Conservation (phyloP, 2,113 vertebrate species). For the Onychorhynchus coronatus region DNA sequence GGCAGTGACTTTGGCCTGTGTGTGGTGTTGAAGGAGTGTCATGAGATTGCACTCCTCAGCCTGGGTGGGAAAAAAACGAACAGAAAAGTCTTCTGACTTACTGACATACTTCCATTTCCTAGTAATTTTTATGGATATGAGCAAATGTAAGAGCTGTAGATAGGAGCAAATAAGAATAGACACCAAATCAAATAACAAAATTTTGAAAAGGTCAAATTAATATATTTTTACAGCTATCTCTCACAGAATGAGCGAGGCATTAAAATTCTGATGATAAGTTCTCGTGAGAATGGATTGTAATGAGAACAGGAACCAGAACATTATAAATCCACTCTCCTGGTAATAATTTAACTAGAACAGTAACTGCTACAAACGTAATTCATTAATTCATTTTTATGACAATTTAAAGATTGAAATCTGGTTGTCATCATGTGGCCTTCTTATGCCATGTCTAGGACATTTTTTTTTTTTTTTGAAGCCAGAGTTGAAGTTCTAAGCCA, state of each 20-base stretch:
- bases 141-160: neutral
- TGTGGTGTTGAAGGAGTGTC: neutral
- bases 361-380: conserved; percentile 54
- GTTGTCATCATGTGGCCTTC: neutral
- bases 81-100: neutral
- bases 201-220: conserved; percentile 56
- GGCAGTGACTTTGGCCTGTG: neutral
- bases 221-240: conserved; percentile 51
- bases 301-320: conserved; percentile 54
- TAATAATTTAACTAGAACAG: conserved; percentile 64
- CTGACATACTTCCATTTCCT: neutral
- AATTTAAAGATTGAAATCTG: conserved; percentile 17
- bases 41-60: neutral
- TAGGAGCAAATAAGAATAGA: conserved; percentile 7
- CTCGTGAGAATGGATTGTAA: conserved; percentile 58
- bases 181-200: conserved; percentile 45
- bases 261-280: conserved; percentile 56
- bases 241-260: neutral
- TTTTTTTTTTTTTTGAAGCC: neutral
- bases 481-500: neutral
- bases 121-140: neutral
- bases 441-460: neutral
- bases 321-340: conserved; percentile 59
- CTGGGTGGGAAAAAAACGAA: neutral
- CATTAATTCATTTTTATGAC: conserved; percentile 52